phyloP scores from a whole-genome alignment of 2,888 invertebrate species.

The Diloba caeruleocephala region DNA sequence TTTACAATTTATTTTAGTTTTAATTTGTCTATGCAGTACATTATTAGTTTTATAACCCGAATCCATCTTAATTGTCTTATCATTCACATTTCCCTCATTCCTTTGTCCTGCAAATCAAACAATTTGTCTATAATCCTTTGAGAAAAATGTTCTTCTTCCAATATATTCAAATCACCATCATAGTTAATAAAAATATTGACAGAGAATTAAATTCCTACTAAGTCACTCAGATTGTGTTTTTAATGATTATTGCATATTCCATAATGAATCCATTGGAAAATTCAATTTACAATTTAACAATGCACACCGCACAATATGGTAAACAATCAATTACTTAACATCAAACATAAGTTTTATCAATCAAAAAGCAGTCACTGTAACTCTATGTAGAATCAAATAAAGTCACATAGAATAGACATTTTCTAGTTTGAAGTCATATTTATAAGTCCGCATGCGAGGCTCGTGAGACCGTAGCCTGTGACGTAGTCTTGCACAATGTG shows the following conservation, averaged over 20 bases:
- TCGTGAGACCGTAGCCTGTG: too few species aligned
- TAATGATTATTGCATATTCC: too few species aligned
- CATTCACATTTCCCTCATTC: not conserved
- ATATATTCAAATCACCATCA: slow-evolving; percentile 7
- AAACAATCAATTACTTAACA: slow-evolving; percentile 9
- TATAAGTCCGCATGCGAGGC: too few species aligned
- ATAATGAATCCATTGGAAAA: too few species aligned
- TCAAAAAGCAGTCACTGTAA: not conserved
- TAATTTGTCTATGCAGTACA: slow-evolving; percentile 23
- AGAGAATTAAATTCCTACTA: slow-evolving; percentile 5
- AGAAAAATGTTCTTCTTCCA: slow-evolving; percentile 12
- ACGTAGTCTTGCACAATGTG: not conserved
- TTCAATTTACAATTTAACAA: too few species aligned
- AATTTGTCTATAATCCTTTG: slow-evolving; percentile 1
- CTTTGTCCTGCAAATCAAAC: slow-evolving; percentile 5
- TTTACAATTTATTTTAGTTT: slow-evolving; percentile 47
- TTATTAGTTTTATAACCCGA: slow-evolving; percentile 16
- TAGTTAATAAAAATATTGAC: slow-evolving; percentile 4
- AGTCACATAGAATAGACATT: not conserved
- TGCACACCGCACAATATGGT: slow-evolving; percentile 1
- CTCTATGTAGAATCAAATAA: not conserved
- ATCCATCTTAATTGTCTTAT: slow-evolving; percentile 4
- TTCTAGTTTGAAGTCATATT: not conserved
- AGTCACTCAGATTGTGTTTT: slow-evolving; percentile 7
- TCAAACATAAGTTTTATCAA: slow-evolving; percentile 1